Evolutionary conservation across 2,888 invertebrate genomes (phyloP), one percentile per base, ranked within the genome.

Genomic region (Rhaphigaster nebulosa): DNA sequence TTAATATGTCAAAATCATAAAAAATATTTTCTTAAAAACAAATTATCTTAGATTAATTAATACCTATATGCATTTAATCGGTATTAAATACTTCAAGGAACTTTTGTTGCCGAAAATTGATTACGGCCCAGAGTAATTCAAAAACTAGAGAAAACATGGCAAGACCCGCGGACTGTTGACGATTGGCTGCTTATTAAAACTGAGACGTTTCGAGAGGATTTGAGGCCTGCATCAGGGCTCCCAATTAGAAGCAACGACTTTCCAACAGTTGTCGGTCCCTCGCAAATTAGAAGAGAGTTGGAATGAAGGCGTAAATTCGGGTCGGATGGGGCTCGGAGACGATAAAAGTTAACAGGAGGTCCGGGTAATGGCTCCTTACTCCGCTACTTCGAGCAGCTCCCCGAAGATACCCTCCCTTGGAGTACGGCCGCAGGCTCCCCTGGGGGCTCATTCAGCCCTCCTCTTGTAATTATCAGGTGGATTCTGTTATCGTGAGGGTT

Each of bases 331-430:
- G 56, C 87, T 20, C 18, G 34, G 56, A 38, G 56, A 50, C 89
- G 89, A 89, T 89, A 89, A 89, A 89, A 89, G 89, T 76, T 89
- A 89, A 89, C 76, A 89, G 50, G 45, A 34, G 29, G 56, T 50
- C 70, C 76, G 65, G 50, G 34, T 41, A 60, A 56, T 84, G 84
- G 84, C 45, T 41, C 88, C 88, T 60, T 60, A n/a, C 56, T 15
- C 88, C 88, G 54, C 60, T 41, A 56, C 88, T 38, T 60, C 87
- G 84, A 26, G 29, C 52, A 26, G 87, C 52, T 87, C 87, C 38
- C 20, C 54, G 56, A 65, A 38, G 87, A 54, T 50, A 50, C 87
- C 88, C 56, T 38, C 45, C 65, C 56, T 38, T 45, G 45, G 88
- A 76, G 89, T 50, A 45, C 76, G 45, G 65, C 76, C 89, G 87